Base-by-base conservation (phyloP, 2,797 vertebrate genomes). In the Choloepus didactylus region DNA sequence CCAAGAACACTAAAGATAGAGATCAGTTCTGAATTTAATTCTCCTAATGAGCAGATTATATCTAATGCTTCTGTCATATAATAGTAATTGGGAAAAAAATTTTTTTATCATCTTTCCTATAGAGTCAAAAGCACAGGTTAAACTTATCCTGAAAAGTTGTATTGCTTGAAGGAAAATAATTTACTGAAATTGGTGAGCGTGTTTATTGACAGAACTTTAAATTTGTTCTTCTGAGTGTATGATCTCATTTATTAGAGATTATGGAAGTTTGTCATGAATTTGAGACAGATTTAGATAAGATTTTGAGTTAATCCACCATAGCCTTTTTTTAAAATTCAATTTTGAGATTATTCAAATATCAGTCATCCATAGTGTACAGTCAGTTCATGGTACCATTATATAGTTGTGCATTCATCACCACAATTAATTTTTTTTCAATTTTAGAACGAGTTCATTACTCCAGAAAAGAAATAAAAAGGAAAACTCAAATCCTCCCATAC, bases 221-320 rank as follows among this genome's bases (percentile, higher is more conserved):
- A 70, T 87, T 83, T 41, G 21, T 70, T 90, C 67, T 93, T 89
- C 38, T 89, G 86, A 88, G 6, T 69, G 3, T 81, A 38, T 87
- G 44, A 56, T 87, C 16, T 87, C 12, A 72, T 87, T 87, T 96
- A 51, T 91, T 90, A 76, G 51, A 91, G 35, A 49, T 67, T 79
- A 14, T 88, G 49, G 49, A 81, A 95, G 16, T 88, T 96, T 89
- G 31, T 94, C 76, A 60, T 93, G 23, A 94, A 77, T 59, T 91
- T 31, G 44, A 96, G 77, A 59, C 41, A 83, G 9, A n/a, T 83
- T 88, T 72, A 69, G 44, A 25, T 66, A 93, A 60, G 69, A 73
- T 54, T 91, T 75, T 95, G 29, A 95, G 35, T 73, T 91, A 96
- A 75, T 87, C 3, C 5, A 79, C 31, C 44, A 56, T 35, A 93